Conservation (phyloP, 2,797 vertebrate species). For the Chloroceryle inda region DNA sequence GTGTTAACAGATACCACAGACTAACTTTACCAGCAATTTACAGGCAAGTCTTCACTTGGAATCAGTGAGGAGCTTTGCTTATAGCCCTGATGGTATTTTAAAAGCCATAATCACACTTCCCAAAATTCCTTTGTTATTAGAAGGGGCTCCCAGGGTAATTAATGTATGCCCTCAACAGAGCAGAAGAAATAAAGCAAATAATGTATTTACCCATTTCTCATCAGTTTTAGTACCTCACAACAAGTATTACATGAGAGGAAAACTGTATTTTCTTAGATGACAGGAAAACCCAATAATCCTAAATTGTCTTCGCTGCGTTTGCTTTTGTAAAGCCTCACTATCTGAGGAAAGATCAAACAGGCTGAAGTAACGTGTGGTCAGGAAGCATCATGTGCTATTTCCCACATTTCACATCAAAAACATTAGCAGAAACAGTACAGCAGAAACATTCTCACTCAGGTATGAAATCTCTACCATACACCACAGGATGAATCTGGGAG, state of each 20-base stretch:
- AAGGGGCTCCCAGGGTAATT: background rate
- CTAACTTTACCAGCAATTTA: background rate
- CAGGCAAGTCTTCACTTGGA: background rate
- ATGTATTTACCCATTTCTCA: background rate
- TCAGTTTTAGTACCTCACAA: background rate
- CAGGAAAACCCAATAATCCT: background rate
- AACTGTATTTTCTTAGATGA: background rate
- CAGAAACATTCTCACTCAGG: background rate
- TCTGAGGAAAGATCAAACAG: background rate
- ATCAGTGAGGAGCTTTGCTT: background rate
- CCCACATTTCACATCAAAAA: background rate
- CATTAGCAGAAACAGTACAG: background rate
- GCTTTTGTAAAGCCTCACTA: background rate
- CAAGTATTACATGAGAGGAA: background rate
- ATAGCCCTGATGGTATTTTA: background rate
- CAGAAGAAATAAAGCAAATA: background rate
- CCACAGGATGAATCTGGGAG: background rate
- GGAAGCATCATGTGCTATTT: background rate
- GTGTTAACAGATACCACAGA: background rate
- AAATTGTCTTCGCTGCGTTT: background rate
- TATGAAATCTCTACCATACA: background rate
- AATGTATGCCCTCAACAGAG: background rate
- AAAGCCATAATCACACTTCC: background rate
- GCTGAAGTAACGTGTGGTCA: background rate
- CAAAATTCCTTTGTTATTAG: background rate